A percentile compares a stretch with the other conserved stretches of the same genome.
These are phyloP conservation scores for Spialia ferax DNA, from an alignment of 2,888 invertebrate genomes.

Conservation along the genomic window DNA sequence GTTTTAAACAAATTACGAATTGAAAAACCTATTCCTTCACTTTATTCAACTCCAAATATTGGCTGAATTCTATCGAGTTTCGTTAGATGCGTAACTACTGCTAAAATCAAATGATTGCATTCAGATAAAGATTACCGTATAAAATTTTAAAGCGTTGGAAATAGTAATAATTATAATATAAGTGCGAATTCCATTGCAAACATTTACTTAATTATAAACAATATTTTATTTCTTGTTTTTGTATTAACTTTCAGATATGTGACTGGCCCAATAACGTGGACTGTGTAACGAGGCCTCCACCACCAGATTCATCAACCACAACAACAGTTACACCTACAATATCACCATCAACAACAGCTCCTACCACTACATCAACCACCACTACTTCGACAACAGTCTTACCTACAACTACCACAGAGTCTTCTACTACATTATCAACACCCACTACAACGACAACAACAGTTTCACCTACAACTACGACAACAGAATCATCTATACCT, in stretches of 20 bases:
- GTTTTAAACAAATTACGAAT: too few species aligned
- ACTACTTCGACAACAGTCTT: not conserved
- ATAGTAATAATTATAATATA: too few species aligned
- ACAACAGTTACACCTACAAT: conserved; percentile 23
- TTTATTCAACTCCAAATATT: too few species aligned
- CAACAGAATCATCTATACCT: not conserved
- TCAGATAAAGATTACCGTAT: too few species aligned
- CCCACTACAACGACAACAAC: conserved; percentile 41
- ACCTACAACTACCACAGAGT: conserved; percentile 30
- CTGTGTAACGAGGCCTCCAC: conserved; percentile 15
- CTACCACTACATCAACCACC: not conserved
- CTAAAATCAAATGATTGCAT: too few species aligned
- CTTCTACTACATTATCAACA: conserved; percentile 40
- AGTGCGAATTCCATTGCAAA: too few species aligned
- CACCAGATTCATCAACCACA: not conserved
- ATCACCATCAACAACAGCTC: conserved; percentile 2
- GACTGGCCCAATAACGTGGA: conserved; percentile 20
- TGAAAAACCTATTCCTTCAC: too few species aligned
- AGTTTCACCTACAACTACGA: not conserved
- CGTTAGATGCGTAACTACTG: too few species aligned
- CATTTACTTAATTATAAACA: too few species aligned
- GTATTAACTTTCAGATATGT: conserved; percentile 15
- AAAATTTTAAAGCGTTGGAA: too few species aligned
- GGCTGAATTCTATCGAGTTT: too few species aligned
- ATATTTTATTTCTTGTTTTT: too few species aligned